Evolutionary conservation across 2,888 invertebrate genomes (phyloP).

Genomic region (Latrodectus hesperus): DNA sequence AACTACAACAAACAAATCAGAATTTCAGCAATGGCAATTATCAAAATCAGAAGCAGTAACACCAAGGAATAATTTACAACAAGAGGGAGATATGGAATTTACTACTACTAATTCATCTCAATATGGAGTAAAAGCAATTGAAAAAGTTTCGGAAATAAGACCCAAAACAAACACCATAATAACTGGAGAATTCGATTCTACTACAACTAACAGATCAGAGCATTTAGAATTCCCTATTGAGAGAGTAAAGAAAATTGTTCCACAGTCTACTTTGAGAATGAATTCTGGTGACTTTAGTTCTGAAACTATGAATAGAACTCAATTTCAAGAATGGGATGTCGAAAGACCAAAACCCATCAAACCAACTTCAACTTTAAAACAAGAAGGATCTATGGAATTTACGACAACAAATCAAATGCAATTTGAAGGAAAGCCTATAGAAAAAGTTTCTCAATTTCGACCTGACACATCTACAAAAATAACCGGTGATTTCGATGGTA

Average conservation of each 20-base stretch:
- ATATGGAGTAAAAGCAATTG: conserved; percentile 13
- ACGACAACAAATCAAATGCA: conserved; percentile 58
- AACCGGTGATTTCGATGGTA: conserved; percentile 64
- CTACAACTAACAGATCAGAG: conserved; percentile 56
- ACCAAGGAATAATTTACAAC: conserved; percentile 63
- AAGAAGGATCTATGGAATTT: conserved; percentile 62
- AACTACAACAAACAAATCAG: conserved; percentile 42
- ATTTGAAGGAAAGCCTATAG: conserved; percentile 56
- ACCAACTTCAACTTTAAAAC: conserved; percentile 30
- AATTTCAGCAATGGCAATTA: conserved; percentile 66
- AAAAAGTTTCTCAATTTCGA: conserved; percentile 49
- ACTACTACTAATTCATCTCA: conserved; percentile 38
- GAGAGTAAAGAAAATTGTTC: conserved; percentile 51
- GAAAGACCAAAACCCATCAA: conserved; percentile 58
- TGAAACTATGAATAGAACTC: conserved; percentile 55
- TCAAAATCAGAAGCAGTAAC: conserved; percentile 40
- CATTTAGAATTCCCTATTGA: conserved; percentile 41
- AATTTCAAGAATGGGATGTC: conserved; percentile 57
- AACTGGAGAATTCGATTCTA: conserved; percentile 49
- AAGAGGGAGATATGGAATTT: conserved; percentile 51
- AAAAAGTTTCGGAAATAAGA: conserved; percentile 14
- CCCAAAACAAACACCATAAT: conserved; percentile 36
- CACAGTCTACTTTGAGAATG: conserved; percentile 54
- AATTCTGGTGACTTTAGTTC: conserved; percentile 44
- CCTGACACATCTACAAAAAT: conserved; percentile 57